These are phyloP conservation scores for Chloebia gouldiae DNA, from an alignment of 2,113 vertebrate genomes.

Conservation along the genomic window DNA sequence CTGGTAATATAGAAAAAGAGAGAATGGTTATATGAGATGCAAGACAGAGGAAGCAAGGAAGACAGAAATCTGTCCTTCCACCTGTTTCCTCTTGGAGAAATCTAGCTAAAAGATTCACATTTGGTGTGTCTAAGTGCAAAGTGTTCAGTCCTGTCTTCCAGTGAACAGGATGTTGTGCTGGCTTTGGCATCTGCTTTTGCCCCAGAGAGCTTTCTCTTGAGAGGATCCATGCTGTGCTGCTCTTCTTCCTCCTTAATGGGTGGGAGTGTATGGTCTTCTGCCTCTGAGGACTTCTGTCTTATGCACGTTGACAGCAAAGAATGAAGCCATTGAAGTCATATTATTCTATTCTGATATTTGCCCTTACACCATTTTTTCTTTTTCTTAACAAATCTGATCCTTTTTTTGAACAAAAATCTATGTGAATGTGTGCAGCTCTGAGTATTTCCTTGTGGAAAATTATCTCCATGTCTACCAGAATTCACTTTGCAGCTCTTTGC, in stretches of 20 bases:
- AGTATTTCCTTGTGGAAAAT: not conserved
- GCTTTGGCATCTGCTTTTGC: conserved; percentile 1
- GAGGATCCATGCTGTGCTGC: not conserved
- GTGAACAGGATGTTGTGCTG: conserved; percentile 1
- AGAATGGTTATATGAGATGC: not conserved
- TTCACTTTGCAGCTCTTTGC: not conserved
- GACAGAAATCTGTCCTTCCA: conserved; percentile 42
- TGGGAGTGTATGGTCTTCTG: not conserved
- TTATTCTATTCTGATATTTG: not conserved
- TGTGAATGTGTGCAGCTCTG: not conserved
- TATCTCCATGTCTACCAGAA: not conserved
- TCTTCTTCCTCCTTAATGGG: not conserved
- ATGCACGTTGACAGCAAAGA: not conserved
- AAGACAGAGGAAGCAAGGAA: conserved; percentile 27
- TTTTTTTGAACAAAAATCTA: not conserved
- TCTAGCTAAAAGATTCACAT: not conserved
- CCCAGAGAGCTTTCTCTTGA: not conserved
- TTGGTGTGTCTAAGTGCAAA: not conserved
- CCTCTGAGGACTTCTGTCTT: not conserved
- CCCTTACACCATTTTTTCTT: not conserved
- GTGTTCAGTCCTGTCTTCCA: not conserved
- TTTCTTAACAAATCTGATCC: not conserved
- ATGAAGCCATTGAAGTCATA: not conserved
- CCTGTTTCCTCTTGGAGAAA: not conserved
- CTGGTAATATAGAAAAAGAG: not conserved